Conservation (phyloP, 1,140 invertebrate genomes). For the Ephestia elutella region DNA sequence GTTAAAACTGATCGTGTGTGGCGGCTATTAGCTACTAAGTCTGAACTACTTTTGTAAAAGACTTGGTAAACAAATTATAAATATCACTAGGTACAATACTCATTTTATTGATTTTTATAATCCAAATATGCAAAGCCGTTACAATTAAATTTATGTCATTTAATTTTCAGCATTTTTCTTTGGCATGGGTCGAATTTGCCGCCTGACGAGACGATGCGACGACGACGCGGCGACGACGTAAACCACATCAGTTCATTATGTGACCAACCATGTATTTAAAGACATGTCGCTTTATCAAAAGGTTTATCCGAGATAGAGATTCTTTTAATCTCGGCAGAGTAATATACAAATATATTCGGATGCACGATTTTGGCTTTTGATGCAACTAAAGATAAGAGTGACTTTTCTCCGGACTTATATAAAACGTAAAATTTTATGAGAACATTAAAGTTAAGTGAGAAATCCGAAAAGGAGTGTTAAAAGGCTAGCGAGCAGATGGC, state of each 20-base stretch:
- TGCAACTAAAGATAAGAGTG: slow-evolving; percentile 25
- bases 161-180: too few relatives aligned
- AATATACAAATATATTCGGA: slow-evolving; percentile 35
- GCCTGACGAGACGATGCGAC: neutral
- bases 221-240: neutral
- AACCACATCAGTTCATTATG: neutral
- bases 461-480: slow-evolving; percentile 68
- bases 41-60: too few relatives aligned
- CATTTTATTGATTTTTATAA: too few relatives aligned
- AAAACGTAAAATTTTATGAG: slow-evolving; percentile 62
- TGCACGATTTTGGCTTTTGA: slow-evolving; percentile 35
- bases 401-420: slow-evolving; percentile 25
- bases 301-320: slow-evolving; percentile 34
- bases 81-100: too few relatives aligned
- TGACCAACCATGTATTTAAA: slow-evolving; percentile 19
- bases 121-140: too few relatives aligned
- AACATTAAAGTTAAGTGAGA: slow-evolving; percentile 70
- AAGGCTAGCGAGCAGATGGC: slow-evolving; percentile 56
- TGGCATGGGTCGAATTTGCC: neutral
- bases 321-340: slow-evolving; percentile 45
- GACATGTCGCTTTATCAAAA: slow-evolving; percentile 29
- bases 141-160: too few relatives aligned
- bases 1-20: too few relatives aligned
- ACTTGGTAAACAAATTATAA: too few relatives aligned
- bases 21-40: too few relatives aligned